Conservation (phyloP, 2,113 vertebrate genomes). For the Cyprinus carpio region DNA sequence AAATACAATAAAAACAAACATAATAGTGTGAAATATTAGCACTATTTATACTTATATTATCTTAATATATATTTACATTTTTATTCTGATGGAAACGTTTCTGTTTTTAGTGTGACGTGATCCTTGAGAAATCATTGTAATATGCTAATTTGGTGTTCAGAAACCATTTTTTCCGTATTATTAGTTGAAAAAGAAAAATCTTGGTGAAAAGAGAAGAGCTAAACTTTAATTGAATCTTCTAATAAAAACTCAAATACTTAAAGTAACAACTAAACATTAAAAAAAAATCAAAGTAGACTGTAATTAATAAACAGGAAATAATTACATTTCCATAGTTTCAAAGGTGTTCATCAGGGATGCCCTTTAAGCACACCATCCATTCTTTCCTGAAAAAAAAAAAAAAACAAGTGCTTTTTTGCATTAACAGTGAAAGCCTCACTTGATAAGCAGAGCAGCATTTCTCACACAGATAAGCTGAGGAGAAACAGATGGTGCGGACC, state of each 20-base stretch:
- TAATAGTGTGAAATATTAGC: background rate
- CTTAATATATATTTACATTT: background rate
- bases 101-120: background rate
- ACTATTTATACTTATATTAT: background rate
- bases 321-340: slow-evolving; percentile 1
- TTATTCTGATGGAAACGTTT: background rate
- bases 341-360: slow-evolving; percentile 23
- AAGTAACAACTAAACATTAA: background rate
- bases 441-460: slow-evolving; percentile 36
- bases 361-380: background rate
- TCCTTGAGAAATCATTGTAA: background rate
- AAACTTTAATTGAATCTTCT: background rate
- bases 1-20: background rate
- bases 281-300: background rate
- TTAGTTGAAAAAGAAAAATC: background rate
- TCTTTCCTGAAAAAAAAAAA: background rate
- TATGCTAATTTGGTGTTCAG: background rate
- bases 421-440: background rate
- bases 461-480: slow-evolving; percentile 44
- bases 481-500: slow-evolving; percentile 47
- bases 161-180: background rate
- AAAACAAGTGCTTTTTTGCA: background rate
- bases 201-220: background rate
- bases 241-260: background rate
- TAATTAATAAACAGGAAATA: background rate